Evolutionary conservation across 1,140 invertebrate species (phyloP), one percentile per base, ranked within the genome.

Genomic region (Drosophila obscura): DNA sequence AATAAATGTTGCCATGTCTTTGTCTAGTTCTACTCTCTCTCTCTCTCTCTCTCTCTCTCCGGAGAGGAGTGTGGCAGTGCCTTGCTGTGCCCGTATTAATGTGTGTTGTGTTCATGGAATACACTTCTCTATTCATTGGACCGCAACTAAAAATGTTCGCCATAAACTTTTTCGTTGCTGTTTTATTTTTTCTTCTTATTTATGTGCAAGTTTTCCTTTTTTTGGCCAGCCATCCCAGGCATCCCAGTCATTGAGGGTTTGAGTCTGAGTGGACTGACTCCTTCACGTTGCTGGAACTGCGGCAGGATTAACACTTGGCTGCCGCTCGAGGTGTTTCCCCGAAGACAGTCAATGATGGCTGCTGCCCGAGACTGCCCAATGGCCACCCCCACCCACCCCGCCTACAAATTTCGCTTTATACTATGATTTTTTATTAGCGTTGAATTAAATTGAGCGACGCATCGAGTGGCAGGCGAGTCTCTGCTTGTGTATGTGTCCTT

Each of bases 81-180:
- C 22, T 4, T 3, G 2, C 22, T 55, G 68, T 63, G 61, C 69
- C 35, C 43, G 65, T 52, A 55, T 77, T 77, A 77, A 77, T 77
- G 73, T 77, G 73, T 78, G 69, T 80, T 85, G 76, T 85, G 76
- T 77, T 73, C 83, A 73, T 77, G 78, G 77, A 88, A 87, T 79
- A 87, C 82, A 87, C 82, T 87, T 88, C 79, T 78, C 64, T 79
- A 88, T 88, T 87, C 79, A 87, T 87, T 87, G 71, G 75, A 88
- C 82, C 82, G 75, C 83, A 87, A 88, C 82, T 87, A 88, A 87
- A 87, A 87, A 87, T 87, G 83, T 85, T 87, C 66, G 72, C 78
- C 82, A 81, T 85, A 81, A 82, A 87, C 48, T 87, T 87, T 74
- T 64, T 43, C 62, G 51, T 62, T 72, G 76, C 76, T 46, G 58